phyloP scores from a whole-genome alignment of 1,140 invertebrate genomes.

The Chlorops oryzae region DNA sequence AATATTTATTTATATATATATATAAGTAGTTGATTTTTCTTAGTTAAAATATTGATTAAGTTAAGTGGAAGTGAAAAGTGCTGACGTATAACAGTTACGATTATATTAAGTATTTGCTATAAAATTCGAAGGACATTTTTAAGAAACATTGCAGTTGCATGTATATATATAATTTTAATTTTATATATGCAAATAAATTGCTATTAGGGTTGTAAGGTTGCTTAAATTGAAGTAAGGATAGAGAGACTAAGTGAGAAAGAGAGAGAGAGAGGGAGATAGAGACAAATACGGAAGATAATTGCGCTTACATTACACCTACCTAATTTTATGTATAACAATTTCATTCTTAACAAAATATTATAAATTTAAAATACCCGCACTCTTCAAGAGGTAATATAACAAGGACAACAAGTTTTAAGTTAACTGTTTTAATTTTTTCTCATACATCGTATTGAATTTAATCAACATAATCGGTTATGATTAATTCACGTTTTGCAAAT shows the following conservation, averaged over 20 bases:
- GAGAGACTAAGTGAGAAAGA: no score
- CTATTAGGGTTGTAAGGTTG: no score
- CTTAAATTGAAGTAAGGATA: no score
- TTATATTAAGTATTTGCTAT: background rate
- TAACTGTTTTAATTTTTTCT: no score
- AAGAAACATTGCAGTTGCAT: background rate
- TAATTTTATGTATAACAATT: background rate
- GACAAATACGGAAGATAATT: background rate
- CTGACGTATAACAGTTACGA: conserved; percentile 14
- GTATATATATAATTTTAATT: background rate
- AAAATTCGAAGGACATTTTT: background rate
- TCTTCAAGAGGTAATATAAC: no score
- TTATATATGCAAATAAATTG: no score
- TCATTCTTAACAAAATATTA: background rate
- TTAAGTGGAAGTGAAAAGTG: conserved; percentile 13
- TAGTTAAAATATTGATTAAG: conserved; percentile 4
- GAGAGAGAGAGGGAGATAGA: no score
- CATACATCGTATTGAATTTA: no score
- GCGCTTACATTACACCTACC: conserved; percentile 7
- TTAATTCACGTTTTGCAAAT: conserved; percentile 40
- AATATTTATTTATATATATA: conserved; percentile 11
- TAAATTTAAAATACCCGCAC: no score
- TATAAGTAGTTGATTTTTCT: conserved; percentile 11
- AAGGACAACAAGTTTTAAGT: background rate
- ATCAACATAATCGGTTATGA: conserved; percentile 38